These are phyloP conservation scores for Melanotaenia boesemani DNA, from an alignment of 2,797 vertebrate species.

Conservation along the genomic window DNA sequence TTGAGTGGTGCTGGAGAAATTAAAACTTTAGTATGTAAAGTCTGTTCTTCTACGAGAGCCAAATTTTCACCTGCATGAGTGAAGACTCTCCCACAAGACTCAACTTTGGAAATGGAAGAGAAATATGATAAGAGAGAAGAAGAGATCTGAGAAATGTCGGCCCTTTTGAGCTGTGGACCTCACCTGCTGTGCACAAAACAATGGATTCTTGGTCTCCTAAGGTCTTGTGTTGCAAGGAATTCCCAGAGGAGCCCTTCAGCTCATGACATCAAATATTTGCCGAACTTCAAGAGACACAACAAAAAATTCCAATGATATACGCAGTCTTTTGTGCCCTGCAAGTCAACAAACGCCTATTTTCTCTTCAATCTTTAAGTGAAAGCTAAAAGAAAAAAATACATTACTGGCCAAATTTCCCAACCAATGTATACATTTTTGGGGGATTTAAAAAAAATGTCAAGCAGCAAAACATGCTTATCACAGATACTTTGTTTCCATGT, in stretches of 20 bases:
- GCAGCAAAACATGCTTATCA: conserved; percentile 69
- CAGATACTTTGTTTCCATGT: conserved; percentile 47
- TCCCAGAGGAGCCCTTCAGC: conserved; percentile 50
- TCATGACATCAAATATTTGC: conserved; percentile 48
- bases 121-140: conserved; percentile 4
- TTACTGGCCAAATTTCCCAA: conserved; percentile 30
- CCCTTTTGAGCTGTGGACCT: conserved; percentile 26
- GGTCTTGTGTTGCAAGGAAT: conserved; percentile 43
- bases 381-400: conserved; percentile 14
- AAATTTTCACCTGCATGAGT: conserved; percentile 18
- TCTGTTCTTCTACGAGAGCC: conserved; percentile 41
- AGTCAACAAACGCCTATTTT: conserved; percentile 21
- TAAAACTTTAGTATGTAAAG: conserved; percentile 62
- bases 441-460: conserved; percentile 51
- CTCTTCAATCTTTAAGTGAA: conserved; percentile 12
- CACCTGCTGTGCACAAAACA: conserved; percentile 64
- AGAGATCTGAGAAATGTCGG: conserved; percentile 12
- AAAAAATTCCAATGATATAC: conserved; percentile 14
- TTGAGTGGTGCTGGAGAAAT: conserved; percentile 61
- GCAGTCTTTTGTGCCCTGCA: conserved; percentile 30
- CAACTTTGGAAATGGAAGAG: conserved; percentile 65
- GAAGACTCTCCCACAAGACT: conserved; percentile 42
- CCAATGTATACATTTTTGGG: conserved; percentile 50
- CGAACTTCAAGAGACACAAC: conserved; percentile 18
- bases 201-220: conserved; percentile 43